These are phyloP conservation scores for Tribolium castaneum DNA, from an alignment of 1,140 invertebrate species.

Conservation along the genomic window DNA sequence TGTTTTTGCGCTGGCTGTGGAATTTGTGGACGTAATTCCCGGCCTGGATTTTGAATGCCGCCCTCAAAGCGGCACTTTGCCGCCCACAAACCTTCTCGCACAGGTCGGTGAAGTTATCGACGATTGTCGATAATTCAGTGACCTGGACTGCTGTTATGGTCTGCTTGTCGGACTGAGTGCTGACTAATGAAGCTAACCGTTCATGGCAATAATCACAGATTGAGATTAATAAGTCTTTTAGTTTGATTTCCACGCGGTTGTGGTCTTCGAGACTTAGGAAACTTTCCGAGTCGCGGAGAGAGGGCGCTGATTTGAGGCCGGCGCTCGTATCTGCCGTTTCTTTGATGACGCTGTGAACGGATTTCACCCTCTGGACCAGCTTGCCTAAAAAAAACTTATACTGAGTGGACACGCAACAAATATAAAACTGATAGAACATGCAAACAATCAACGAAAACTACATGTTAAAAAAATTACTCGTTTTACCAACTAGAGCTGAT, in stretches of 20 bases:
- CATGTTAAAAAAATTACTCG: no score
- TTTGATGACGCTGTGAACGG: slow-evolving; percentile 79
- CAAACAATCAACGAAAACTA: no score
- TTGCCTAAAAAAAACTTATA: slow-evolving; percentile 62
- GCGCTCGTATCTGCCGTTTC: slow-evolving; percentile 72
- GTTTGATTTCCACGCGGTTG: slow-evolving; percentile 72
- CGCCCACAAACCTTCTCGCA: slow-evolving; percentile 84
- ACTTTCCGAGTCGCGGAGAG: slow-evolving; percentile 66
- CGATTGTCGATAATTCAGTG: slow-evolving; percentile 78
- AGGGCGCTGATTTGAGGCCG: slow-evolving; percentile 59
- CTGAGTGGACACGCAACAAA: no score
- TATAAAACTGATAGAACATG: no score
- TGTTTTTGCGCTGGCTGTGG: slow-evolving; percentile 88
- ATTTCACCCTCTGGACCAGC: slow-evolving; percentile 73
- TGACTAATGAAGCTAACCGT: slow-evolving; percentile 85
- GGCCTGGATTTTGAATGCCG: slow-evolving; percentile 88
- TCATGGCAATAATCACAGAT: slow-evolving; percentile 94
- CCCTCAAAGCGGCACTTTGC: slow-evolving; percentile 81
- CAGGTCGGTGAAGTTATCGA: slow-evolving; percentile 82
- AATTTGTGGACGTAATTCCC: slow-evolving; percentile 92
- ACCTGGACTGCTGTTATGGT: slow-evolving; percentile 80
- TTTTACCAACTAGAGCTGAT: no score
- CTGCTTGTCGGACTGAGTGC: slow-evolving; percentile 78
- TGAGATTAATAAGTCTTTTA: slow-evolving; percentile 81
- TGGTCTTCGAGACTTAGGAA: slow-evolving; percentile 80